A percentile compares a stretch with the other conserved stretches of the same genome.
Evolutionary conservation across 2,888 invertebrate species (phyloP).

Genomic region (Frankliniella fusca): DNA sequence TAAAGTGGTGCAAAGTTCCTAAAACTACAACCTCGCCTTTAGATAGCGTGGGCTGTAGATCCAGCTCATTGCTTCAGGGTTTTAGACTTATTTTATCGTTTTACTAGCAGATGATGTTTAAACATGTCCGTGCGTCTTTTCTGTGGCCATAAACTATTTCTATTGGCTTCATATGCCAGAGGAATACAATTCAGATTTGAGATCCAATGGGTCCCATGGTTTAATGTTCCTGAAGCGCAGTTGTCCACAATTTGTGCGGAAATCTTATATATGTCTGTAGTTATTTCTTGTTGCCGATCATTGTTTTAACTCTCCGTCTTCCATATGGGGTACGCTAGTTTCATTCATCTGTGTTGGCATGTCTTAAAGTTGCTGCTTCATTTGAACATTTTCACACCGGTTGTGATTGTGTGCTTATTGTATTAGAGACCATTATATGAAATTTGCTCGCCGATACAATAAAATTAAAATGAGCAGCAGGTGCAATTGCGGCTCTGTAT

Average conservation of each 20-base stretch:
- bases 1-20: conserved; percentile 22
- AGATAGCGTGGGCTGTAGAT: conserved; percentile 16
- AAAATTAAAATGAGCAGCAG: not conserved
- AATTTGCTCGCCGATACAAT: not conserved
- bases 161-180: not conserved
- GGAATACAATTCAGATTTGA: not conserved
- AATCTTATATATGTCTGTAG: not conserved
- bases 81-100: conserved; percentile 14
- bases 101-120: not conserved
- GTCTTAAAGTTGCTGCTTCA: not conserved
- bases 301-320: conserved; percentile 22
- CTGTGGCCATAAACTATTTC: not conserved
- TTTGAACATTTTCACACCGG: not conserved
- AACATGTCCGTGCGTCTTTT: not conserved
- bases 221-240: conserved; percentile 12
- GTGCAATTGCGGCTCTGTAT: not conserved
- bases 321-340: conserved; percentile 6
- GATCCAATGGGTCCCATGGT: not conserved
- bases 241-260: not conserved
- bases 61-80: conserved; percentile 8
- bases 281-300: conserved; percentile 7
- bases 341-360: not conserved
- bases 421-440: not conserved
- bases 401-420: not conserved
- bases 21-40: conserved; percentile 19